Conservation (phyloP, 2,888 invertebrate species). For the Balanococcus diminutus region DNA sequence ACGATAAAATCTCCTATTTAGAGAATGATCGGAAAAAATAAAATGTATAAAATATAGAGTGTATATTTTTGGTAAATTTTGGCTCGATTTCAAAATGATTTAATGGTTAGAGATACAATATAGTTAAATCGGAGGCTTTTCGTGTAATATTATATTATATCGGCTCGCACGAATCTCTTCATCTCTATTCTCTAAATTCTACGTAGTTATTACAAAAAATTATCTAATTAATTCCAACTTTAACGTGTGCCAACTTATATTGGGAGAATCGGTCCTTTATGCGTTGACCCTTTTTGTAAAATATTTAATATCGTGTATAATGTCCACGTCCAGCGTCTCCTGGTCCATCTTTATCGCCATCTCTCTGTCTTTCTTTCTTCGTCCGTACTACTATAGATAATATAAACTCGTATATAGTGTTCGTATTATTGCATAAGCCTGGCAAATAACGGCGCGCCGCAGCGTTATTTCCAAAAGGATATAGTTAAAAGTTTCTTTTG, state of each 20-base stretch:
- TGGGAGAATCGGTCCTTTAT: neutral
- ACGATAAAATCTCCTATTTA: slow-evolving; percentile 18
- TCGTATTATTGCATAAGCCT: neutral
- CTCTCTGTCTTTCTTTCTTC: neutral
- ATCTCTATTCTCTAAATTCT: neutral
- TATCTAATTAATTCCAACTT: slow-evolving; percentile 17
- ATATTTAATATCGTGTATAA: neutral
- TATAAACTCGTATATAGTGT: neutral
- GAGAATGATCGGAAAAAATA: neutral
- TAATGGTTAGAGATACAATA: neutral
- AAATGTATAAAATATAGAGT: slow-evolving; percentile 14
- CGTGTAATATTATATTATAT: slow-evolving; percentile 13
- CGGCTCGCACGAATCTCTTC: too few relatives aligned
- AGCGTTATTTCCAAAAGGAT: neutral
- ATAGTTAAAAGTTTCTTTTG: neutral
- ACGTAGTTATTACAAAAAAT: slow-evolving; percentile 15
- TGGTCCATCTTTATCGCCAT: neutral
- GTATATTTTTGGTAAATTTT: slow-evolving; percentile 16
- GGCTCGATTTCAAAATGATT: slow-evolving; percentile 31
- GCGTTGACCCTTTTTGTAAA: slow-evolving; percentile 1
- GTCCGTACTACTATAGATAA: neutral
- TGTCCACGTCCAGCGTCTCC: neutral
- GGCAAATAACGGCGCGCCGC: neutral
- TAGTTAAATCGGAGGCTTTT: neutral
- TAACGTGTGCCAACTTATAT: slow-evolving; percentile 1